These are phyloP conservation scores for Himalopsyche tibetana DNA, from an alignment of 2,888 invertebrate genomes.

Conservation along the genomic window DNA sequence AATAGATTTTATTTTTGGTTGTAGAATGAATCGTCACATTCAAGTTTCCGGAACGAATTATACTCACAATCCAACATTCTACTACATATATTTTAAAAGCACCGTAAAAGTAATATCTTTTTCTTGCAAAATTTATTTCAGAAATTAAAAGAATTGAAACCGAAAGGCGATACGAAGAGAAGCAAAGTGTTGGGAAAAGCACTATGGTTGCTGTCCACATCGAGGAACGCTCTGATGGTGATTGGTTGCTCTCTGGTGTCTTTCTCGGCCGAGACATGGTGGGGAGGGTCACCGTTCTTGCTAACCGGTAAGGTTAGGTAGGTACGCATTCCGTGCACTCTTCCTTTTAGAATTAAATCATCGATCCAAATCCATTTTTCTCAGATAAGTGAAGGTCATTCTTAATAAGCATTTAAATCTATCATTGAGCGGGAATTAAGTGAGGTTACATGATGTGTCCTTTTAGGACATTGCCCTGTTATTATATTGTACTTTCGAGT, in stretches of 20 bases:
- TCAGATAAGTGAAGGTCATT: background rate
- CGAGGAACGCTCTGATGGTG: conserved; percentile 90
- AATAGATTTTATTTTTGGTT: no score
- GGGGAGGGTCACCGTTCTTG: conserved; percentile 80
- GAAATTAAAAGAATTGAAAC: conserved; percentile 85
- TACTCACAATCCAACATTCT: no score
- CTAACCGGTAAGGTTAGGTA: conserved; percentile 84
- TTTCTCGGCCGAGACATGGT: conserved; percentile 77
- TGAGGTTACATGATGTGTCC: no score
- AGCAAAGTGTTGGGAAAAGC: conserved; percentile 76
- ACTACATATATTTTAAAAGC: background rate
- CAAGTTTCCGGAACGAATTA: no score
- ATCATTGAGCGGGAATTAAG: no score
- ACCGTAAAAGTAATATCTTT: conserved; percentile 23
- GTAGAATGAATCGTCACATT: no score
- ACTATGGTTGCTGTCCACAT: conserved; percentile 87
- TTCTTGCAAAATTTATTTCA: conserved; percentile 69
- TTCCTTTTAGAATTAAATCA: conserved; percentile 28
- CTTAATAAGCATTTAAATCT: background rate
- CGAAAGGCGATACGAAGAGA: conserved; percentile 71
- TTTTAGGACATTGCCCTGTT: no score
- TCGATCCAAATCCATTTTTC: background rate
- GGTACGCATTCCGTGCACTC: conserved; percentile 66
- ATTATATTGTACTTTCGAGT: no score
- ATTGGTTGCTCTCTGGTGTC: conserved; percentile 83